Conservation (phyloP, 2,113 vertebrate species). For the Melierax canorus region DNA sequence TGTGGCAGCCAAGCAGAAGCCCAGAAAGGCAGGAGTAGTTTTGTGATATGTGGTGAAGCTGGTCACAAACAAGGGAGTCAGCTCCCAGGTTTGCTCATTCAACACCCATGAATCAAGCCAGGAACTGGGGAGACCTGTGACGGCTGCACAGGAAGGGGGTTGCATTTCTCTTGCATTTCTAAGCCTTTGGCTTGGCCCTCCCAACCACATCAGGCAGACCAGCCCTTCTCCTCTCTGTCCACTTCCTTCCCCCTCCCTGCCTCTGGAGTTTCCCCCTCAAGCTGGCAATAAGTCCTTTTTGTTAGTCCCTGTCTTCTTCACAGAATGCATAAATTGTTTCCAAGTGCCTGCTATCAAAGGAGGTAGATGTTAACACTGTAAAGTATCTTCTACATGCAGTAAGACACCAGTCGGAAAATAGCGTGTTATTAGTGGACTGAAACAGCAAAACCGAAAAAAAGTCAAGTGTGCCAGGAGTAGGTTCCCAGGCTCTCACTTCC, state of each 20-base stretch:
- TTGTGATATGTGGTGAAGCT: background rate
- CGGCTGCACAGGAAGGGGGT: background rate
- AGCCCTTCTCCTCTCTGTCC: background rate
- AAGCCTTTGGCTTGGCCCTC: background rate
- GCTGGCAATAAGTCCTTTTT: background rate
- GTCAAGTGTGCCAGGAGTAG: background rate
- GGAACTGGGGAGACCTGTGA: background rate
- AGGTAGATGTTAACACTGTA: background rate
- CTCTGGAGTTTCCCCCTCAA: background rate
- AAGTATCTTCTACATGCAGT: background rate
- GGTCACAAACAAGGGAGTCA: background rate
- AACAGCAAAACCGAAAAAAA: constrained; percentile 12
- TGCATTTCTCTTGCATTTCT: background rate
- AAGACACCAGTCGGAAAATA: background rate
- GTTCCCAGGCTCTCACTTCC: constrained; percentile 18
- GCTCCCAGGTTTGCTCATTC: background rate
- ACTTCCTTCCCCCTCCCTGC: background rate
- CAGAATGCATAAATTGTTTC: background rate
- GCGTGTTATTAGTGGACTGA: background rate
- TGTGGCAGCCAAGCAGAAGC: background rate
- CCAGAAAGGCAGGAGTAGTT: background rate
- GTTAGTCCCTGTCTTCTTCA: background rate
- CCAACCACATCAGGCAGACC: background rate
- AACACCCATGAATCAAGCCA: background rate
- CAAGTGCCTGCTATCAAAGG: background rate